phyloP scores from a whole-genome alignment of 2,113 vertebrate species.

The human (Homo sapiens) region DNA sequence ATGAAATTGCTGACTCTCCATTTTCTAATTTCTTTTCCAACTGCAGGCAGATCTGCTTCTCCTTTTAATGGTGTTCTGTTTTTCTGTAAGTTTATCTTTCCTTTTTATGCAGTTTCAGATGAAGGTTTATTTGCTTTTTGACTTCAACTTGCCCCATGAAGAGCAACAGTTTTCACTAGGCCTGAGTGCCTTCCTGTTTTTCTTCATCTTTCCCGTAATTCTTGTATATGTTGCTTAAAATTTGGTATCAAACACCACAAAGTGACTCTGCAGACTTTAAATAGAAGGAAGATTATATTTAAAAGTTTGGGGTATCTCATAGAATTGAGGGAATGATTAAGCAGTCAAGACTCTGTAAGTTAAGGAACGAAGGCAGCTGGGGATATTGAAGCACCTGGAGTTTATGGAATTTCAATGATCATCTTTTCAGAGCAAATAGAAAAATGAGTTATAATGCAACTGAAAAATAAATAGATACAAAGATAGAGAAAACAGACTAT shows the following conservation, averaged over 20 bases:
- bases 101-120: neutral
- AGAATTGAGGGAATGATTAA: neutral
- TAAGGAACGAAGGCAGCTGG: neutral
- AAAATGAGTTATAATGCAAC: neutral
- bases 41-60: neutral
- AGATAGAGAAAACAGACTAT: neutral
- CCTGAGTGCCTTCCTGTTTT: neutral
- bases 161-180: neutral
- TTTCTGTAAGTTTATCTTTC: neutral
- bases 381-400: neutral
- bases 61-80: neutral
- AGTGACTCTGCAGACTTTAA: neutral
- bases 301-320: neutral
- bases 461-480: neutral
- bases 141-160: neutral
- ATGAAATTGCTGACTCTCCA: neutral
- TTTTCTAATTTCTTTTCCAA: neutral
- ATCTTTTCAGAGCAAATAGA: neutral
- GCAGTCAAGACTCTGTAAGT: neutral
- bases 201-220: neutral
- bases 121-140: neutral
- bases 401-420: neutral
- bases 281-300: neutral
- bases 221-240: neutral
- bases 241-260: constrained; percentile 7